phyloP scores from a whole-genome alignment of 2,888 invertebrate genomes.

The Chymomyza amoena region DNA sequence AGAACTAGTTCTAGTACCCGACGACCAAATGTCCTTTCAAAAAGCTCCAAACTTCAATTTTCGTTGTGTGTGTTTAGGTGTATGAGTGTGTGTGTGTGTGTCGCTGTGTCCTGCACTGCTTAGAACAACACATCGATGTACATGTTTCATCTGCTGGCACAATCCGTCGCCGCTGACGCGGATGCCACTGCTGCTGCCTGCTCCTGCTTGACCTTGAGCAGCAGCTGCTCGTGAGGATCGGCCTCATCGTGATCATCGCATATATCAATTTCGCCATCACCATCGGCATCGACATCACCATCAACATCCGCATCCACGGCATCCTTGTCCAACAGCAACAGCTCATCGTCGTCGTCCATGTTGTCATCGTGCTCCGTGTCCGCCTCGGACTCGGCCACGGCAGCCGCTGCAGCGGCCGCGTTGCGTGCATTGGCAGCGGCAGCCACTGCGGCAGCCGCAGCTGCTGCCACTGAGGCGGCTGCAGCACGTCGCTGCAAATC shows the following conservation, averaged over 20 bases:
- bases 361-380: conserved; percentile 31
- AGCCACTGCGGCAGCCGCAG: conserved; percentile 56
- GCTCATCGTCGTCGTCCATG: conserved; percentile 48
- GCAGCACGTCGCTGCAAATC: conserved; percentile 50
- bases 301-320: conserved; percentile 44
- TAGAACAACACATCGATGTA: conserved; percentile 75
- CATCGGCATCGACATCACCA: conserved; percentile 44
- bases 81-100: conserved; percentile 12
- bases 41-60: neutral
- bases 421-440: conserved; percentile 57
- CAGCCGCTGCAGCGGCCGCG: conserved; percentile 50
- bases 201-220: conserved; percentile 67
- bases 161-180: conserved; percentile 28
- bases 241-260: conserved; percentile 73
- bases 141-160: conserved; percentile 74
- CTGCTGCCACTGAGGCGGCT: conserved; percentile 52
- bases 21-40: neutral
- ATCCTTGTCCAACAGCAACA: conserved; percentile 13
- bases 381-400: conserved; percentile 44
- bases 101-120: conserved; percentile 22
- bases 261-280: conserved; percentile 72
- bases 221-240: conserved; percentile 51
- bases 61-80: neutral
- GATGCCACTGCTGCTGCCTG: conserved; percentile 30
- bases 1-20: neutral